phyloP scores from a whole-genome alignment of 2,113 vertebrate genomes.

The Pithys albifrons region DNA sequence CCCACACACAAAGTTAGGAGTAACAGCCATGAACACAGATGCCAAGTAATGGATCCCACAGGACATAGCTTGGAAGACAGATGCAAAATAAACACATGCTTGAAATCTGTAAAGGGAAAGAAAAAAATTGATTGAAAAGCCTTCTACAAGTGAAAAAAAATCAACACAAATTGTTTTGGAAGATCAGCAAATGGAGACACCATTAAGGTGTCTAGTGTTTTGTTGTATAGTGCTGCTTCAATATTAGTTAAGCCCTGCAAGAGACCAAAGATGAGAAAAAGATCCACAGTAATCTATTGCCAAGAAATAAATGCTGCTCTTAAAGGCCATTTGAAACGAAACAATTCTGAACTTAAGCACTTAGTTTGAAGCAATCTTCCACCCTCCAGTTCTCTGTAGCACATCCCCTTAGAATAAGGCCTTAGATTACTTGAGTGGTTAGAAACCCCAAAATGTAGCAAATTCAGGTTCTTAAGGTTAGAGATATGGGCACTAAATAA shows the following conservation, averaged over 20 bases:
- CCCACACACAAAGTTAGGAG: constrained; percentile 83
- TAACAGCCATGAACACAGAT: constrained; percentile 88
- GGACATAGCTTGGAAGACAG: constrained; percentile 86
- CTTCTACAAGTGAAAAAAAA: not conserved
- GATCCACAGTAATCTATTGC: not conserved
- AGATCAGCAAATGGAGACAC: not conserved
- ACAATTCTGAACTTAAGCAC: not conserved
- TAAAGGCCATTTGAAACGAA: not conserved
- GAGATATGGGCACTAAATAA: not conserved
- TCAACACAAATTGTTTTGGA: not conserved
- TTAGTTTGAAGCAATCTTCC: not conserved
- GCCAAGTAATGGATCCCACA: constrained; percentile 94
- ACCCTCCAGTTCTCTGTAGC: not conserved
- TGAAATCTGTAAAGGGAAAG: constrained; percentile 82
- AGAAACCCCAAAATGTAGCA: not conserved
- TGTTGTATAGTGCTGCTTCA: not conserved
- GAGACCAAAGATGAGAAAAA: not conserved
- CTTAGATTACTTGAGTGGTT: not conserved
- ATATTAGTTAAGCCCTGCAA: not conserved
- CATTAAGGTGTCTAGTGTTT: not conserved
- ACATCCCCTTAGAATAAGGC: not conserved
- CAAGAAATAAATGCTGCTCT: not conserved
- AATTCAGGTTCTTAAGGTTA: not conserved
- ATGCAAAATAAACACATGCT: constrained; percentile 87
- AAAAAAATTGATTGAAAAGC: constrained; percentile 14